Evolutionary conservation across 2,888 invertebrate species (phyloP), one percentile per base, ranked within the genome.

Genomic region (Pristionchus exspectatus): DNA sequence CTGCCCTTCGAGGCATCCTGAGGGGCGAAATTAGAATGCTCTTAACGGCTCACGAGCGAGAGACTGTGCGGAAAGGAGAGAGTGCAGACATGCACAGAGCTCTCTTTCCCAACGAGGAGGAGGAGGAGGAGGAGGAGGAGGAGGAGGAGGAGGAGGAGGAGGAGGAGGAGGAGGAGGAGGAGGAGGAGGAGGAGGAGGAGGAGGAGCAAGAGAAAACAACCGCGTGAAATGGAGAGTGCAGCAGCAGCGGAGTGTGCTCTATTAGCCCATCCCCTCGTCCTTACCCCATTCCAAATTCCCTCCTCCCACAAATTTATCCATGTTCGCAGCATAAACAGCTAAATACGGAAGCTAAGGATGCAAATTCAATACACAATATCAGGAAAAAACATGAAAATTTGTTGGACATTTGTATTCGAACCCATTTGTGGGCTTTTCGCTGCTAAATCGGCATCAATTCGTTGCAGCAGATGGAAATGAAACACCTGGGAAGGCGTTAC

Each of bases 191-290:
- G 38, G 38, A 38, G 38, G 38, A 38, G 38, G 38, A 38, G 38
- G 38, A 38, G 2, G 38, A 38, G 38, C 38, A 38, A 38, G 66
- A 16, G 69, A 69, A 30, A 69, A 69, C 69, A 69, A 30, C 69
- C 69, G 33, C 69, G 69, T 69, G 66, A 66, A 66, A 66, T 66
- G 63, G n/a, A 69, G 30, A 69, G 69, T 69, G 69, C 30, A 14
- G n/a, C 24, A 24, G 63, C n/a, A 66, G 44, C 10, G 10, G 44
- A 59, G 5, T 24, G 5, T 24, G 21, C 59, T 24, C 69, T 69
- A 14, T 21, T 69, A 30, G 69, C 69, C 69, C 16, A 12, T 69
- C 27, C n/a, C n/a, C 27, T 69, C 69, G 16, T 30, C 69, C 21
- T 30, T 30, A 14, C 38, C 24, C 18, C 24, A 9, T 59, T 18